Conservation (phyloP, 1,140 invertebrate genomes). For the Ctenoplectra terminalis region DNA sequence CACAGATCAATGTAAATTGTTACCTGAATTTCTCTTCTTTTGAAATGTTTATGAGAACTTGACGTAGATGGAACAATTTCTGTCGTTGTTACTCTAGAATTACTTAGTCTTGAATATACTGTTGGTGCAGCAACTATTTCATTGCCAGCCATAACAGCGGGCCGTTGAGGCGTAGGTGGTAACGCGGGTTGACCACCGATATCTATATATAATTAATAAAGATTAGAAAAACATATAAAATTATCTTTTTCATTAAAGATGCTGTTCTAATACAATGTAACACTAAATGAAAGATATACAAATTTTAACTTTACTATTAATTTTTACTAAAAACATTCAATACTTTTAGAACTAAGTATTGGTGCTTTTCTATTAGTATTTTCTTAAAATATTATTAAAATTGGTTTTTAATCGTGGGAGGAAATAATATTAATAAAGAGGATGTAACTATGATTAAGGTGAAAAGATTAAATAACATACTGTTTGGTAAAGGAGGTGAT, state of each 20-base stretch:
- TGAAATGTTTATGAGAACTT: slow-evolving; percentile 74
- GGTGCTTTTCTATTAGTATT: background rate
- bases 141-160: slow-evolving; percentile 83
- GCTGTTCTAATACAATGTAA: background rate
- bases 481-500: slow-evolving; percentile 70
- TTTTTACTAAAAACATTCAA: background rate
- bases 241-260: background rate
- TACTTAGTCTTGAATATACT: slow-evolving; percentile 70
- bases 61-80: slow-evolving; percentile 84
- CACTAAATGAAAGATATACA: background rate
- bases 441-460: slow-evolving; percentile 33
- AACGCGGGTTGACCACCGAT: slow-evolving; percentile 76
- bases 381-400: background rate
- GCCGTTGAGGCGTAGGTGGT: slow-evolving; percentile 79
- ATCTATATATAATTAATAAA: slow-evolving; percentile 40
- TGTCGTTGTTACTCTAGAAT: slow-evolving; percentile 72
- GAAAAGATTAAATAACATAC: slow-evolving; percentile 67
- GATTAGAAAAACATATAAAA: background rate
- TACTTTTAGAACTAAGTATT: background rate
- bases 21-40: slow-evolving; percentile 74
- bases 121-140: slow-evolving; percentile 81
- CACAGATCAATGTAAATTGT: slow-evolving; percentile 26
- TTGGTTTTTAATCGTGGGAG: background rate
- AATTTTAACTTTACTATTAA: background rate
- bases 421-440: background rate